These are phyloP conservation scores for Drosophila formosana DNA, from an alignment of 2,888 invertebrate genomes.

Conservation along the genomic window DNA sequence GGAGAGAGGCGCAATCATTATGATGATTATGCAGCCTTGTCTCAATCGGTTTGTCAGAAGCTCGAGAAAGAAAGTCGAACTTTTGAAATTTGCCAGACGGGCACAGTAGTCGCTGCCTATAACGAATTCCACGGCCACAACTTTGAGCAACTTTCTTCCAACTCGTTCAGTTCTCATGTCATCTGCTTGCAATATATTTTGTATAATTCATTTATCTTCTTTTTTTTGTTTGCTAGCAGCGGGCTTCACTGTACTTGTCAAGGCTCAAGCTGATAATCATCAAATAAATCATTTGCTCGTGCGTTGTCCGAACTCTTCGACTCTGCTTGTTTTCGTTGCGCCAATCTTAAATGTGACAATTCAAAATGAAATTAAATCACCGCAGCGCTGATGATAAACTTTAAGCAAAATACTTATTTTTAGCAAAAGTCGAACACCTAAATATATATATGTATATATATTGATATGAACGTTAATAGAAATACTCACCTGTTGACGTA, in stretches of 20 bases:
- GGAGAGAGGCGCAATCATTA: conserved; percentile 41
- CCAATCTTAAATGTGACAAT: too few species aligned
- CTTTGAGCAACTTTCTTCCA: neutral
- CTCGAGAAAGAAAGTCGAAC: conserved; percentile 9
- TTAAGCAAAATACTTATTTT: too few species aligned
- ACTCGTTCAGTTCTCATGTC: neutral
- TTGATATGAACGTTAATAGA: too few species aligned
- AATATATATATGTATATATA: too few species aligned
- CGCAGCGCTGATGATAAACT: too few species aligned
- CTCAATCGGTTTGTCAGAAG: conserved; percentile 25
- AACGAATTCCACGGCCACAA: neutral
- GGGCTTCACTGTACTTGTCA: conserved; percentile 33
- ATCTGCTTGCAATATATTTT: neutral
- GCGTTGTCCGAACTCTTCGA: conserved; percentile 58
- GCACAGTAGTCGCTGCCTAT: conserved; percentile 18
- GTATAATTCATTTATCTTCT: neutral
- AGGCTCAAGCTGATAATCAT: conserved; percentile 32
- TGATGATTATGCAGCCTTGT: conserved; percentile 39
- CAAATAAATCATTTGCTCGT: conserved; percentile 66
- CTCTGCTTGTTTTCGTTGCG: conserved; percentile 15
- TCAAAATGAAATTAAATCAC: too few species aligned
- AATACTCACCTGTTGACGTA: too few species aligned
- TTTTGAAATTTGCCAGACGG: conserved; percentile 11
- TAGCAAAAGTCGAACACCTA: too few species aligned
- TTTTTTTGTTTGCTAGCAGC: conserved; percentile 3